Conservation (phyloP, 2,888 invertebrate species). For the Polymixis lichenea region DNA sequence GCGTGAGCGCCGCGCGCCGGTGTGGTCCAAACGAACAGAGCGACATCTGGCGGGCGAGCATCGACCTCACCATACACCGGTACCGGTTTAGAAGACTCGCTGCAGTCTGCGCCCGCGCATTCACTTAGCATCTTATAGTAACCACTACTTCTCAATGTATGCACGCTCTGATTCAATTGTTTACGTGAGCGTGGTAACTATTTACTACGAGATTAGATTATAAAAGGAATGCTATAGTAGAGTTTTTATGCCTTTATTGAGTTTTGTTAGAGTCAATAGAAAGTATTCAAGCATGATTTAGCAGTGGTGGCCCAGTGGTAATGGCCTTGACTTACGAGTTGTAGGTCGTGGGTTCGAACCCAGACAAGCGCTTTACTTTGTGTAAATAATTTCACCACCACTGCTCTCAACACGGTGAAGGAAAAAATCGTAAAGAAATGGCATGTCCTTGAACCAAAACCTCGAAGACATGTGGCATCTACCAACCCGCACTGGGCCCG, state of each 20-base stretch:
- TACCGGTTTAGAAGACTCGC: conserved; percentile 65
- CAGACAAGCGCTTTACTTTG: no score
- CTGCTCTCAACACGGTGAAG: no score
- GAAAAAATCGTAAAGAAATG: no score
- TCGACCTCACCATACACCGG: conserved; percentile 71
- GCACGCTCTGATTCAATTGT: conserved; percentile 76
- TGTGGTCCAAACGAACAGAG: conserved; percentile 65
- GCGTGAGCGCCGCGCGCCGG: conserved; percentile 56
- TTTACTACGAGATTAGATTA: conserved; percentile 62
- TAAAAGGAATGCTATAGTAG: neutral
- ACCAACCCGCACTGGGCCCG: no score
- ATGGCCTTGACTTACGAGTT: no score
- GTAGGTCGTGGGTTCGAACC: no score
- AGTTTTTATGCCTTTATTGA: neutral
- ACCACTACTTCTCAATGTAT: conserved; percentile 60
- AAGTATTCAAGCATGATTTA: neutral
- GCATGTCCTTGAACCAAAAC: no score
- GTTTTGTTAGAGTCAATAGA: no score
- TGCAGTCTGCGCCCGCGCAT: conserved; percentile 70
- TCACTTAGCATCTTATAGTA: conserved; percentile 65
- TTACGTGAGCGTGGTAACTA: conserved; percentile 67
- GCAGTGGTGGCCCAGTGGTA: no score
- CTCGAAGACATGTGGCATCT: no score
- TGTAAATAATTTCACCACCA: no score
- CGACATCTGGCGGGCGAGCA: conserved; percentile 80